Evolutionary conservation across 2,797 vertebrate species (phyloP).

Genomic region (Typhlichthys subterraneus): DNA sequence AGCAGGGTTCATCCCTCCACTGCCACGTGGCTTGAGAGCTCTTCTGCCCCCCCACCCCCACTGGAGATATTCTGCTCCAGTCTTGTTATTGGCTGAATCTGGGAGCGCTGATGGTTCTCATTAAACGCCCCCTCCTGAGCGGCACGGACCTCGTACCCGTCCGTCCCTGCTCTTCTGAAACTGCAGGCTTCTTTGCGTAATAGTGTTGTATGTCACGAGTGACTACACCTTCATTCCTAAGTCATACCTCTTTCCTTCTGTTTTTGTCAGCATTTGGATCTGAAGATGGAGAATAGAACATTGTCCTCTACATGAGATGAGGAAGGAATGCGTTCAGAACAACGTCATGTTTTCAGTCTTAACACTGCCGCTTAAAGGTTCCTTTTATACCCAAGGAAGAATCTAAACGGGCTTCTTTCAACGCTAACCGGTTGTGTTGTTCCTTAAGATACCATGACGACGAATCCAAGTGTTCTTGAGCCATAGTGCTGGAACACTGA

Average conservation of each 20-base stretch:
- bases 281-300: no score
- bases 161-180: no score
- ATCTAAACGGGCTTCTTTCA: slow-evolving; percentile 2
- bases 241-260: not conserved
- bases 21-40: slow-evolving; percentile 45
- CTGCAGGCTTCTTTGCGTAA: no score
- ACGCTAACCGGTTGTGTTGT: slow-evolving; percentile 16
- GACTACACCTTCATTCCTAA: not conserved
- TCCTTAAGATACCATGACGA: slow-evolving; percentile 17
- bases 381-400: not conserved
- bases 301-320: no score
- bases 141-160: not conserved
- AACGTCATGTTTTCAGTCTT: no score
- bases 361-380: not conserved
- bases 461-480: slow-evolving; percentile 30
- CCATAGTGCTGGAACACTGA: slow-evolving; percentile 17
- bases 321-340: no score
- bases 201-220: no score
- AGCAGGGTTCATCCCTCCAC: slow-evolving; percentile 20
- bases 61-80: slow-evolving; percentile 28
- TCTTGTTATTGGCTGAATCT: slow-evolving; percentile 42
- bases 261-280: not conserved
- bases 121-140: slow-evolving; percentile 28
- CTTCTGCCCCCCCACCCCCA: slow-evolving; percentile 18
- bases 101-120: slow-evolving; percentile 35